phyloP scores from a whole-genome alignment of 2,888 invertebrate species.

The Cotesia congregata region DNA sequence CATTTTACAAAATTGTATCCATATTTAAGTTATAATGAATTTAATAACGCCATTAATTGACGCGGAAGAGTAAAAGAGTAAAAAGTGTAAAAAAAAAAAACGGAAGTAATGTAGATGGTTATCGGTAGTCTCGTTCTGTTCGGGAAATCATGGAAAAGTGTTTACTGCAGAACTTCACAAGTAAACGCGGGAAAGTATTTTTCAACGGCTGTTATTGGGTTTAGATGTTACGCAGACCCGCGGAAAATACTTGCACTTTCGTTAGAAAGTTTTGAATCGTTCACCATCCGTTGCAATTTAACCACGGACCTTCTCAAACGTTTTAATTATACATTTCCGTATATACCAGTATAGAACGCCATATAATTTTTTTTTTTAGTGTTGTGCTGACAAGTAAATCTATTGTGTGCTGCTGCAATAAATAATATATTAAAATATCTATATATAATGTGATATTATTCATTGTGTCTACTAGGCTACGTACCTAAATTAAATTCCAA shows the following conservation, averaged over 20 bases:
- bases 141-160: slow-evolving; percentile 63
- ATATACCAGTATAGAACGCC: neutral
- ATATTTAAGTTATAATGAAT: neutral
- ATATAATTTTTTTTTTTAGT: neutral
- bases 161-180: neutral
- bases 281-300: slow-evolving; percentile 60
- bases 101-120: slow-evolving; percentile 26
- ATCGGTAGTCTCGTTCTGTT: slow-evolving; percentile 33
- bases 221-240: slow-evolving; percentile 55
- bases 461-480: neutral
- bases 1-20: slow-evolving; percentile 1
- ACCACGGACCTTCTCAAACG: slow-evolving; percentile 6
- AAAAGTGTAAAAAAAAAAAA: slow-evolving; percentile 12
- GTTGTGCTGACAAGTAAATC: neutral
- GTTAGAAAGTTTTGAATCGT: slow-evolving; percentile 68
- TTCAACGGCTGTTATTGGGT: slow-evolving; percentile 24
- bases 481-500: neutral
- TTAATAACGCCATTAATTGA: neutral
- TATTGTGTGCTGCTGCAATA: neutral
- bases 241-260: slow-evolving; percentile 68
- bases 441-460: neutral
- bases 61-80: neutral
- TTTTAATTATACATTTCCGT: slow-evolving; percentile 18
- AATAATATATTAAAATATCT: neutral
- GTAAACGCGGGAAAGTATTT: slow-evolving; percentile 36